Evolutionary conservation across 2,797 vertebrate genomes (phyloP).

Genomic region (Denticeps clupeoides): DNA sequence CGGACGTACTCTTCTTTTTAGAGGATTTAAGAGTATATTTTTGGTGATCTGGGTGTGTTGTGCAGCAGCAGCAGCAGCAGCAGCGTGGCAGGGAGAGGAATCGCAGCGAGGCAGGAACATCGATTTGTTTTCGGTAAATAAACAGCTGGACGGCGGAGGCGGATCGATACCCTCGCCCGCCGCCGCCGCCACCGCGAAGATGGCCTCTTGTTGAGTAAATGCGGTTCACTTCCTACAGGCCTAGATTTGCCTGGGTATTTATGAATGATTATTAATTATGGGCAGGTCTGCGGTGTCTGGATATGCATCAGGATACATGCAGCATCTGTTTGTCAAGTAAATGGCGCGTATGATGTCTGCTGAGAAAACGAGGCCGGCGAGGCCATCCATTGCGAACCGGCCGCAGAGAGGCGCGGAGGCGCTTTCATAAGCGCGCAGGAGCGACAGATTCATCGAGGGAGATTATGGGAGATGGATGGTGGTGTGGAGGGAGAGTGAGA

Average conservation of each 20-base stretch:
- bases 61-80: neutral
- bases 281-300: no score
- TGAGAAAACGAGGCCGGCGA: neutral
- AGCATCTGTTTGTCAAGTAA: neutral
- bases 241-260: no score
- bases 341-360: neutral
- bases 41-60: neutral
- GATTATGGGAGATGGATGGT: neutral
- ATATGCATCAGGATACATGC: no score
- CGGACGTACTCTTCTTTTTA: no score
- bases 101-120: constrained; percentile 36
- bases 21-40: no score
- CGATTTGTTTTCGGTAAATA: constrained; percentile 73
- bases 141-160: constrained; percentile 59
- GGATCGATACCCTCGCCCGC: constrained; percentile 53
- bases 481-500: neutral
- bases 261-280: no score
- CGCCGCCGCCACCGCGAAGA: constrained; percentile 3
- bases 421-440: constrained; percentile 22
- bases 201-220: neutral
- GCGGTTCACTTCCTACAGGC: neutral
- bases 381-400: neutral
- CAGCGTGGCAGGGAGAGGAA: neutral
- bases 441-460: constrained; percentile 14
- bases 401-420: constrained; percentile 21